Evolutionary conservation across 92 coral and sea anemone genomes (phyloP).

Genomic region (Parazoanthus darwini): DNA sequence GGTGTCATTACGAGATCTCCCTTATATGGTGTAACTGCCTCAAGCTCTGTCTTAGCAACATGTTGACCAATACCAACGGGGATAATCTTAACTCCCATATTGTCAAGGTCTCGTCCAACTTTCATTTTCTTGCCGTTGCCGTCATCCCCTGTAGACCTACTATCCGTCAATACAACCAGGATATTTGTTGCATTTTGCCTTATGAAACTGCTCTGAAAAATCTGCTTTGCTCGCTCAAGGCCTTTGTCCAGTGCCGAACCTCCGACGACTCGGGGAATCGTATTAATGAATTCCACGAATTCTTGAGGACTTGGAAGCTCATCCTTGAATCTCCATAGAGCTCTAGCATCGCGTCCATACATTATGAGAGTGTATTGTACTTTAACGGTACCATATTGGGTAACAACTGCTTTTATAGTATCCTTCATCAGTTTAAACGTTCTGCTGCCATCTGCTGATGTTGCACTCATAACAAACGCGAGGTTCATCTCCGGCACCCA

Average conservation of each 20-base stretch:
- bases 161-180: constrained; percentile 80
- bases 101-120: constrained; percentile 72
- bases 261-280: constrained; percentile 56
- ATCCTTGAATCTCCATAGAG: constrained; percentile 56
- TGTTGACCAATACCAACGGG: constrained; percentile 79
- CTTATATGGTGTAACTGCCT: constrained; percentile 60
- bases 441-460: constrained; percentile 47
- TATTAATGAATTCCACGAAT: constrained; percentile 49
- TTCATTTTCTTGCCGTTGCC: constrained; percentile 50
- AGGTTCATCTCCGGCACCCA: constrained; percentile 72
- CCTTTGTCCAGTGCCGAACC: constrained; percentile 67
- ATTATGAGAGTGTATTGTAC: constrained; percentile 75
- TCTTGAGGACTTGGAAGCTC: constrained; percentile 40
- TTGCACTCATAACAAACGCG: constrained; percentile 81
- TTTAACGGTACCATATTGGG: constrained; percentile 74
- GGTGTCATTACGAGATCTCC: constrained; percentile 52
- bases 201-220: constrained; percentile 53
- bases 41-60: constrained; percentile 66
- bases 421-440: constrained; percentile 69
- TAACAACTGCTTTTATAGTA: constrained; percentile 68
- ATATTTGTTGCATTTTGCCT: constrained; percentile 73
- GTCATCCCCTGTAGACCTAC: constrained; percentile 66
- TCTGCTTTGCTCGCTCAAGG: constrained; percentile 60
- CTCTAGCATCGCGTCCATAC: constrained; percentile 70
- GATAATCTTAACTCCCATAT: constrained; percentile 61